Percentiles rank a stretch among this genome's conserved stretches.
phyloP scores from a whole-genome alignment of 2,797 vertebrate genomes.

The Galaxias olidus region DNA sequence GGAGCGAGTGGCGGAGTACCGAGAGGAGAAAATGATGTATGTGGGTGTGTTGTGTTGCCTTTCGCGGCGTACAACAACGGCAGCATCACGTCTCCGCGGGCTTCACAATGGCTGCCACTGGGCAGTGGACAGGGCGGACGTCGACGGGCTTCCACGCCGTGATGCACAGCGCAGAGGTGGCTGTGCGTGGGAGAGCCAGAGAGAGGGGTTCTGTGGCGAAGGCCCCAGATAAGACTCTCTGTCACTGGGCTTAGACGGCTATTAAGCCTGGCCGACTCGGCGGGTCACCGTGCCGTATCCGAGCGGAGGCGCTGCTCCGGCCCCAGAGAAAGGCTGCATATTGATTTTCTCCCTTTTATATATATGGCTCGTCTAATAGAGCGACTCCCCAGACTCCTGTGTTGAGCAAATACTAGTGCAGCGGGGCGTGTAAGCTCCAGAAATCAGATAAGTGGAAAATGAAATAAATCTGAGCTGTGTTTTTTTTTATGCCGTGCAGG shows the following conservation, averaged over 20 bases:
- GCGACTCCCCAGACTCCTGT: constrained; percentile 37
- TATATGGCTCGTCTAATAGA: constrained; percentile 51
- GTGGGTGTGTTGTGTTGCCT: constrained; percentile 68
- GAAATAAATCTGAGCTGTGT: constrained; percentile 31
- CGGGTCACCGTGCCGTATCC: constrained; percentile 48
- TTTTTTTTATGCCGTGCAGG: constrained; percentile 11
- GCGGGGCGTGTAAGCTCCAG: constrained; percentile 39
- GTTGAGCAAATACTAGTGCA: constrained; percentile 46
- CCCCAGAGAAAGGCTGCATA: constrained; percentile 55
- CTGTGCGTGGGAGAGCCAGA: constrained; percentile 32
- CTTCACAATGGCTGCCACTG: constrained; percentile 38
- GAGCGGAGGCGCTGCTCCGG: constrained; percentile 31
- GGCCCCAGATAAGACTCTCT: constrained; percentile 59
- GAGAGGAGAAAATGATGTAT: constrained; percentile 47
- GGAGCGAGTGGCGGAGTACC: too few species aligned
- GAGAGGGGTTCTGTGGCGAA: constrained; percentile 7
- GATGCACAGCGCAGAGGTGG: constrained; percentile 48
- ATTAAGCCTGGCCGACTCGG: constrained; percentile 53
- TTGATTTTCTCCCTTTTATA: constrained; percentile 58
- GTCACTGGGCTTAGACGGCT: constrained; percentile 61
- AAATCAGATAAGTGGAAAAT: constrained; percentile 32
- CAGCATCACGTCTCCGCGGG: too few species aligned
- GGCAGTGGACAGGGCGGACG: constrained; percentile 22
- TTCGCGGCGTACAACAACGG: neutral
- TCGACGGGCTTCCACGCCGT: constrained; percentile 51